Conservation (phyloP, 2,113 vertebrate genomes). For the Rhinichthys klamathensis region DNA sequence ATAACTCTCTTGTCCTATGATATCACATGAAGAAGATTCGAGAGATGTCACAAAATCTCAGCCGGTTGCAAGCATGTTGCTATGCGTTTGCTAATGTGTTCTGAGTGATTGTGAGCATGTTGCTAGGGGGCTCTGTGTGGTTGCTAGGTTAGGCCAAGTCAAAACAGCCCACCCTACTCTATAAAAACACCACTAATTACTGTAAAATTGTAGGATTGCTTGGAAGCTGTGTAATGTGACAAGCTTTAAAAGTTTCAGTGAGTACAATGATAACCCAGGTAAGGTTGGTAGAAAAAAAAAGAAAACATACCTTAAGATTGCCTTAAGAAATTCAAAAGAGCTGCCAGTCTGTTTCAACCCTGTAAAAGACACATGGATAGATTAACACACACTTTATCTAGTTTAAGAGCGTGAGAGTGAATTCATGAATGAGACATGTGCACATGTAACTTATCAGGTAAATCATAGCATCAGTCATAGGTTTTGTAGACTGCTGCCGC, state of each 20-base stretch:
- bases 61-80: neutral
- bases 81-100: neutral
- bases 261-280: neutral
- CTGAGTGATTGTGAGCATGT: neutral
- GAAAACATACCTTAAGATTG: constrained; percentile 64
- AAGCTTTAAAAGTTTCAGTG: neutral
- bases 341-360: constrained; percentile 52
- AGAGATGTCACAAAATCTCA: neutral
- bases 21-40: neutral
- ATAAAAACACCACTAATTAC: neutral
- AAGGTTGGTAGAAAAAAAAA: neutral
- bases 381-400: neutral
- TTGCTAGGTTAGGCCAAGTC: neutral
- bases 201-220: neutral
- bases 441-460: neutral
- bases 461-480: constrained; percentile 8
- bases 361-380: constrained; percentile 57
- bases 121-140: neutral
- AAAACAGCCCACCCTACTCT: neutral
- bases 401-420: too few relatives aligned
- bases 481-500: constrained; percentile 5
- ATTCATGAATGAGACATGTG: neutral
- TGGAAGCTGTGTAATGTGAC: too few relatives aligned
- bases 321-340: constrained; percentile 72
- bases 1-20: neutral